Evolutionary conservation across 2,888 invertebrate genomes (phyloP).

Genomic region (Lacanobia wlatinum): DNA sequence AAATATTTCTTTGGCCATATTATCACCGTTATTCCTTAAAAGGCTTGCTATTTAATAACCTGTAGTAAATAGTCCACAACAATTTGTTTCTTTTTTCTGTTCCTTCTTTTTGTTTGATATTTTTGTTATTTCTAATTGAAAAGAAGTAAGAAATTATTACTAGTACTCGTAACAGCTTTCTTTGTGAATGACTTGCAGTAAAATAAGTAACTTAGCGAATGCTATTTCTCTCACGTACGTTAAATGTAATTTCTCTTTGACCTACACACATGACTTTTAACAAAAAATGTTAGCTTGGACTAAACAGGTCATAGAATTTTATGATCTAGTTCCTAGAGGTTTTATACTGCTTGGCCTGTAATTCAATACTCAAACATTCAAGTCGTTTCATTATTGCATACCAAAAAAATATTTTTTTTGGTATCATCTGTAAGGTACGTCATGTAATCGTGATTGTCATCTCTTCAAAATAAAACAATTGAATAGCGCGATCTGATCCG

Average conservation of each 20-base stretch:
- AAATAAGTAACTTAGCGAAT: slow-evolving; percentile 15
- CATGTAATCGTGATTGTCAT: not conserved
- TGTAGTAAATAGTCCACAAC: not conserved
- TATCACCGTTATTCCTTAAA: not conserved
- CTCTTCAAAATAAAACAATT: not conserved
- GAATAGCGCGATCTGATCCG: not conserved
- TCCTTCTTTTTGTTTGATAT: not conserved
- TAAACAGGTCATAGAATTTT: not conserved
- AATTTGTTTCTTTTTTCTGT: not conserved
- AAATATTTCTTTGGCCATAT: not conserved
- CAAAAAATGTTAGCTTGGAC: not conserved
- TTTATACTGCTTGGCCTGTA: not conserved
- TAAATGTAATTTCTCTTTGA: slow-evolving; percentile 47
- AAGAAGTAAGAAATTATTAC: not conserved
- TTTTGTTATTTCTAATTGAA: not conserved
- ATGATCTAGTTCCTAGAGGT: not conserved
- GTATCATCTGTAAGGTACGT: not conserved
- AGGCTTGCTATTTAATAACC: not conserved
- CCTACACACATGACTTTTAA: slow-evolving; percentile 23
- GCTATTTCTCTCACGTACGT: slow-evolving; percentile 53
- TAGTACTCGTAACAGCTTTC: slow-evolving; percentile 41
- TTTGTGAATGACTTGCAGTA: slow-evolving; percentile 58
- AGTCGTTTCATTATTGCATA: not conserved
- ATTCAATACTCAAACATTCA: not conserved
- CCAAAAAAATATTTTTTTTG: too few relatives aligned